phyloP scores from a whole-genome alignment of 2,797 vertebrate species.

The Eupleurogrammus muticus region DNA sequence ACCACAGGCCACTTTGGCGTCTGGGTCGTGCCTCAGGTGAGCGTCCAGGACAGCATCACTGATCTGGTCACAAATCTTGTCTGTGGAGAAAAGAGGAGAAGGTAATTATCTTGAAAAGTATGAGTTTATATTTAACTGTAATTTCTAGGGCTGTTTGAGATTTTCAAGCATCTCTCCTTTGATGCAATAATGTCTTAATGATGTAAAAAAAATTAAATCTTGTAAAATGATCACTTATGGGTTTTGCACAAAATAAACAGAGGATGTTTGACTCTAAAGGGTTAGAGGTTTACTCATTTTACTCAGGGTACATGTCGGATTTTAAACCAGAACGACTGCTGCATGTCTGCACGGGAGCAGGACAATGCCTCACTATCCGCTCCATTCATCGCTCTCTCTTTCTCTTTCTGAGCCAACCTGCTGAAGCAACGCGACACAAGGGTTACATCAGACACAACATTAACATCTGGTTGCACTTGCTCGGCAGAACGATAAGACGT shows the following conservation, averaged over 20 bases:
- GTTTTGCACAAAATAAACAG: not conserved
- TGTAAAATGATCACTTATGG: not conserved
- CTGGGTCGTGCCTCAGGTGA: conserved; percentile 94
- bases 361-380: conserved; percentile 49
- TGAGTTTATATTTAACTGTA: not conserved
- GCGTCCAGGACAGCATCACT: conserved; percentile 97
- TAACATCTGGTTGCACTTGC: conserved; percentile 30
- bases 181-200: not conserved
- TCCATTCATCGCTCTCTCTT: conserved; percentile 38
- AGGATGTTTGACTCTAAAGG: not conserved
- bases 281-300: not conserved
- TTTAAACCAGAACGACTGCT: conserved; percentile 18
- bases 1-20: conserved; percentile 99
- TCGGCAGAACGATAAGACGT: not conserved
- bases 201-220: not conserved
- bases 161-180: not conserved
- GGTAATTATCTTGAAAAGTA: not conserved
- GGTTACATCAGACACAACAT: conserved; percentile 77
- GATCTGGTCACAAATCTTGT: conserved; percentile 99
- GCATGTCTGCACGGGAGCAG: conserved; percentile 18
- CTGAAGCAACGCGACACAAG: conserved; percentile 67
- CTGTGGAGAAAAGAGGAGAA: conserved; percentile 75
- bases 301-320: not conserved
- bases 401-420: conserved; percentile 3
- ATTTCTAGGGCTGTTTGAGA: not conserved